Conservation (phyloP, 1,140 invertebrate species). For the Lethocerus indicus region DNA sequence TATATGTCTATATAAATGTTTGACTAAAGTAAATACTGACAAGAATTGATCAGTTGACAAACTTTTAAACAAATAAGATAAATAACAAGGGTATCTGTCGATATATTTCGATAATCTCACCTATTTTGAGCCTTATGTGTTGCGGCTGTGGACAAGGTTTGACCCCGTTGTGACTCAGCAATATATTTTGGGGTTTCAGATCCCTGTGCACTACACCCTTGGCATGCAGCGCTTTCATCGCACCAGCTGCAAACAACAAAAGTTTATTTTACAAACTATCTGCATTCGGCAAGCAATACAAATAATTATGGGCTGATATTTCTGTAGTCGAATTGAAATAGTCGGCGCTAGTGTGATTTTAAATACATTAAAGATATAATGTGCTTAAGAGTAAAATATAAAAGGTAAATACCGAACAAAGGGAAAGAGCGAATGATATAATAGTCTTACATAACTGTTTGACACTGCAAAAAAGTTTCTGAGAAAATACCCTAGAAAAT, state of each 20-base stretch:
- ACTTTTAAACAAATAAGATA: too few species aligned
- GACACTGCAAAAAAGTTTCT: too few species aligned
- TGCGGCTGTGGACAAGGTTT: slow-evolving; percentile 68
- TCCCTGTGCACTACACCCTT: slow-evolving; percentile 98
- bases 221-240: slow-evolving; percentile 88
- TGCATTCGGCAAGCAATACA: slow-evolving; percentile 1
- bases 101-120: slow-evolving; percentile 28
- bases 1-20: too few species aligned
- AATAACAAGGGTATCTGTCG: too few species aligned
- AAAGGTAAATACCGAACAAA: background rate
- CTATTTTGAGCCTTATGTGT: slow-evolving; percentile 90
- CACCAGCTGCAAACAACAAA: slow-evolving; percentile 68
- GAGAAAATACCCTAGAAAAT: too few species aligned
- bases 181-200: slow-evolving; percentile 95
- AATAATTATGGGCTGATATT: too few species aligned
- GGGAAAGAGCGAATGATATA: background rate
- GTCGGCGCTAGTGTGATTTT: too few species aligned
- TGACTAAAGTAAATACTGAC: too few species aligned
- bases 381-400: background rate
- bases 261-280: too few species aligned
- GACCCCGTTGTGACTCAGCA: slow-evolving; percentile 66
- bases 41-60: too few species aligned
- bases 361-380: slow-evolving; percentile 7
- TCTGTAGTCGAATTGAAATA: too few species aligned
- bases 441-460: too few species aligned